Evolutionary conservation across 2,797 vertebrate species (phyloP).

Genomic region (Mastacembelus armatus): DNA sequence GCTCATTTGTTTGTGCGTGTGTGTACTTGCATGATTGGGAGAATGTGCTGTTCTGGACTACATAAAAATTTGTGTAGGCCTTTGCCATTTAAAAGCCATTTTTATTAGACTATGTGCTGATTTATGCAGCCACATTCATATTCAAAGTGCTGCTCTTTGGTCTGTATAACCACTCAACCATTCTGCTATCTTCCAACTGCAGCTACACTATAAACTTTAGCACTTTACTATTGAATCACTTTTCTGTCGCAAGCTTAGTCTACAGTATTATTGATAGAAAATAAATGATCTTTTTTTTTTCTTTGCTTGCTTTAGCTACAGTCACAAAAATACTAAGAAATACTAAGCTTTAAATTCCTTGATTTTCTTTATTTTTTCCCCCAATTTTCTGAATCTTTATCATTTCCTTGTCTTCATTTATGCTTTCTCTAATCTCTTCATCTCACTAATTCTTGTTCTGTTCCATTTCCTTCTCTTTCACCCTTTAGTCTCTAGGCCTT

Average conservation of each 20-base stretch:
- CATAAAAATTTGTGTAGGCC: neutral
- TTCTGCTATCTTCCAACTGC: slow-evolving; percentile 52
- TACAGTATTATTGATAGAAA: too few species aligned
- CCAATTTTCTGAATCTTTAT: slow-evolving; percentile 17
- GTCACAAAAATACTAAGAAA: slow-evolving; percentile 28
- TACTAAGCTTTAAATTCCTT: slow-evolving; percentile 21
- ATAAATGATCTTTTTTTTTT: too few species aligned
- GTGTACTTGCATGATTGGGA: slow-evolving; percentile 1
- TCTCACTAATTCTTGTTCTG: neutral
- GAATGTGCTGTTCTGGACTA: slow-evolving; percentile 19
- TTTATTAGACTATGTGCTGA: slow-evolving; percentile 41
- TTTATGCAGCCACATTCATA: slow-evolving; percentile 60
- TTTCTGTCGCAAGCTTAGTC: slow-evolving; percentile 33
- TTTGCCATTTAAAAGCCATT: slow-evolving; percentile 32
- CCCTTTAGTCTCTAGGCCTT: slow-evolving; percentile 13
- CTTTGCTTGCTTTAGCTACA: too few species aligned
- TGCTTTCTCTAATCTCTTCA: slow-evolving; percentile 11
- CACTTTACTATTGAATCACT: slow-evolving; percentile 45
- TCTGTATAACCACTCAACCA: slow-evolving; percentile 46
- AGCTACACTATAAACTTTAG: slow-evolving; percentile 51
- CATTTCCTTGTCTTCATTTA: neutral
- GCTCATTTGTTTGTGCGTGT: too few species aligned
- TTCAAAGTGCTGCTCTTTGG: slow-evolving; percentile 54
- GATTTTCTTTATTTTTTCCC: slow-evolving; percentile 19
- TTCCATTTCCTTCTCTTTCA: neutral